Evolutionary conservation across 1,140 invertebrate genomes (phyloP).

Genomic region (Proctacanthus coquilletti): DNA sequence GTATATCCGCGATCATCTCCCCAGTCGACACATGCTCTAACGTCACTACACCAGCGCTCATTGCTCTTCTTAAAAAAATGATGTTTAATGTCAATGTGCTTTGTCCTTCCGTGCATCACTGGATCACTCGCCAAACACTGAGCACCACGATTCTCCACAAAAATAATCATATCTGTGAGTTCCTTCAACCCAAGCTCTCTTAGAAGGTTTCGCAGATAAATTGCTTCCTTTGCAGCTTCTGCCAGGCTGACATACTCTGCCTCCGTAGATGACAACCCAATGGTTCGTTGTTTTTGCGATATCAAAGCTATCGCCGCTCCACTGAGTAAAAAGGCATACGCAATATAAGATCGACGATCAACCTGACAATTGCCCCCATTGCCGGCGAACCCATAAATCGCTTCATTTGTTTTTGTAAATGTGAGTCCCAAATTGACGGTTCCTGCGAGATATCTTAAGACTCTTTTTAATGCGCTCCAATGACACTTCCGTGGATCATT

Average conservation of each 20-base stretch:
- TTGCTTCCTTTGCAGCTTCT: slow-evolving; percentile 8
- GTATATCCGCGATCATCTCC: slow-evolving; percentile 11
- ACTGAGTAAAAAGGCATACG: slow-evolving; percentile 13
- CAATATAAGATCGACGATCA: slow-evolving; percentile 14
- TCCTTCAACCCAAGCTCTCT: slow-evolving; percentile 4
- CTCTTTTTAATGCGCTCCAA: slow-evolving; percentile 22
- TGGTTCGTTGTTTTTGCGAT: slow-evolving; percentile 11
- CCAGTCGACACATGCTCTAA: too few species aligned
- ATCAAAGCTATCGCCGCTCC: slow-evolving; percentile 9
- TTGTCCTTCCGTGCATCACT: slow-evolving; percentile 13
- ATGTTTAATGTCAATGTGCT: slow-evolving; percentile 15
- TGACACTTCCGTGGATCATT: slow-evolving; percentile 21
- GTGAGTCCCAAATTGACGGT: slow-evolving; percentile 14
- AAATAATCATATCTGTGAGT: neutral
- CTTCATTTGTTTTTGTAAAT: neutral
- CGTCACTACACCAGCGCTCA: too few species aligned
- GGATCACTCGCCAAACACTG: slow-evolving; percentile 5
- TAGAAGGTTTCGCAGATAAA: slow-evolving; percentile 10
- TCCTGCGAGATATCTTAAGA: slow-evolving; percentile 29
- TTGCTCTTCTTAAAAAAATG: too few species aligned
- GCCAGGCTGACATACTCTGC: slow-evolving; percentile 11
- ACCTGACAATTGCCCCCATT: slow-evolving; percentile 11
- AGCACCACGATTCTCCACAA: slow-evolving; percentile 6
- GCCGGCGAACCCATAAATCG: slow-evolving; percentile 8
- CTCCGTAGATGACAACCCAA: slow-evolving; percentile 11